Evolutionary conservation across 2,797 vertebrate species (phyloP).

Genomic region (Esox lucius): DNA sequence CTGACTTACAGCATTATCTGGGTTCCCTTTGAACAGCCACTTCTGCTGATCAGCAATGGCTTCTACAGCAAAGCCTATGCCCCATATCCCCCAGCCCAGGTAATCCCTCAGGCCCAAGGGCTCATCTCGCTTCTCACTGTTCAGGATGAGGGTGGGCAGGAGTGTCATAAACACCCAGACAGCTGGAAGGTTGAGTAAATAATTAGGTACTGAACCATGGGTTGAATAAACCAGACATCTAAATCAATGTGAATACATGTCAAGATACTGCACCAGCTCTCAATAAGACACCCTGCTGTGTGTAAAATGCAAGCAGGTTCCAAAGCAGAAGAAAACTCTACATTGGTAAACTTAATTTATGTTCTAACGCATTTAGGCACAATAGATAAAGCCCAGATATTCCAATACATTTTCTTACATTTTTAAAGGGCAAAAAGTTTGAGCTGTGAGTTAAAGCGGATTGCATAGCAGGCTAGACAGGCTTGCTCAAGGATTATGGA

Average conservation of each 20-base stretch:
- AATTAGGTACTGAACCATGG: constrained; percentile 20
- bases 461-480: neutral
- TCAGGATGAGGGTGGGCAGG: constrained; percentile 81
- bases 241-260: constrained; percentile 12
- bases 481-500: constrained; percentile 36
- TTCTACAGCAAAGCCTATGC: constrained; percentile 75
- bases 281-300: neutral
- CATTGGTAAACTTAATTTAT: neutral
- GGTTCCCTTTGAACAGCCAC: constrained; percentile 76
- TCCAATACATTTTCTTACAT: constrained; percentile 40
- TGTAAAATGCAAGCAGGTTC: neutral
- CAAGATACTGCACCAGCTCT: neutral
- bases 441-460: constrained; percentile 49
- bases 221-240: neutral
- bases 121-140: constrained; percentile 66
- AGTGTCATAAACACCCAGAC: constrained; percentile 82
- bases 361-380: neutral
- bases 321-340: neutral
- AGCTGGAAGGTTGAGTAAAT: constrained; percentile 57
- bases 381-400: neutral
- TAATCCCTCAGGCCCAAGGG: constrained; percentile 76
- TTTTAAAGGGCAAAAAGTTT: constrained; percentile 22
- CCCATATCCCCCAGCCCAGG: constrained; percentile 79
- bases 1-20: constrained; percentile 76
- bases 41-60: constrained; percentile 82